Percentiles rank a stretch among this genome's conserved stretches.
These are phyloP conservation scores for Sminthurides aquaticus DNA, from an alignment of 2,888 invertebrate species.

Conservation along the genomic window DNA sequence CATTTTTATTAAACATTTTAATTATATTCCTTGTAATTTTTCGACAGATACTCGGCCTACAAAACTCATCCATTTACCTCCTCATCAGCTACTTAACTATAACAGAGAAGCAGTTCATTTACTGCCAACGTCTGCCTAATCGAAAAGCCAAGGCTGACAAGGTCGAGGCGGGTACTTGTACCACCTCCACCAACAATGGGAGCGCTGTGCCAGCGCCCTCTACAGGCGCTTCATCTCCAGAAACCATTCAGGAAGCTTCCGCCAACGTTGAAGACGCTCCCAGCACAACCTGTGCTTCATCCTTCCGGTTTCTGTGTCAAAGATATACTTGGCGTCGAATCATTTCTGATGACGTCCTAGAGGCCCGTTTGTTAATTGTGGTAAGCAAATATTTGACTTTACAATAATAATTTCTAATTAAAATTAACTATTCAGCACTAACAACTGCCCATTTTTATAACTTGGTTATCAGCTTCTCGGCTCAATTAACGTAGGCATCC, in stretches of 20 bases:
- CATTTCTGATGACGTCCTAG: conserved; percentile 15
- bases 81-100: conserved; percentile 12
- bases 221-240: not conserved
- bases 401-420: conserved; percentile 5
- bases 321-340: conserved; percentile 15
- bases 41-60: conserved; percentile 13
- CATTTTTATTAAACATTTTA: too few species aligned
- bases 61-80: conserved; percentile 13
- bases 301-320: conserved; percentile 2
- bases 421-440: too few species aligned
- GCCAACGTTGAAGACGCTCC: not conserved
- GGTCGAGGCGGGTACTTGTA: not conserved
- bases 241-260: not conserved
- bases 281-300: not conserved
- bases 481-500: not conserved
- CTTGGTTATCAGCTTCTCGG: conserved; percentile 9
- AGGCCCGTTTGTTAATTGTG: conserved; percentile 10
- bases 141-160: not conserved
- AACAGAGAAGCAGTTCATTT: conserved; percentile 9
- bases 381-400: conserved; percentile 4
- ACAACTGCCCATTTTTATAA: too few species aligned
- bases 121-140: not conserved
- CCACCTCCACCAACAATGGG: too few species aligned
- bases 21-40: too few species aligned
- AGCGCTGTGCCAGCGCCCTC: not conserved